Evolutionary conservation across 2,888 invertebrate genomes (phyloP), one percentile per base, ranked within the genome.

Genomic region (Caradrina clavipalpis): DNA sequence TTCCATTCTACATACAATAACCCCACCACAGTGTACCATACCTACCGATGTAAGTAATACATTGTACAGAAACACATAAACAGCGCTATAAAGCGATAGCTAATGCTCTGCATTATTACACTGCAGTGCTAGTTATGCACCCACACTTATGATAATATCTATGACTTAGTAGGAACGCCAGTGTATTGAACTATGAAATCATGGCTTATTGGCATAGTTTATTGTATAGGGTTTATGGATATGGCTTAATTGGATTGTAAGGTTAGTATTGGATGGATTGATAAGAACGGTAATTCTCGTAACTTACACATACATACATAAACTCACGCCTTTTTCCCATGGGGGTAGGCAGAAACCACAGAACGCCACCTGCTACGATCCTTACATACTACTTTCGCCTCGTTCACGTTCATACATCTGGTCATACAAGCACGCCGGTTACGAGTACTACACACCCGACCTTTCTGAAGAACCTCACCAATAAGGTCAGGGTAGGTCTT

Each of bases 81-180:
- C 75, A 78, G 76, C 73, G 72, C 76, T 66, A 49, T 69, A 68
- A 76, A 76, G 73, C 66, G 76, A 76, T 80, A 76, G 54, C 65
- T 81, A 79, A 82, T 63, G 59, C 65, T 50, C 74, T 70, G 71
- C 82, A 69, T 72, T 77, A 82, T 77, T 74, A 51, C 70, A 78
- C 77, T 74, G 71, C 74, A 81, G 71, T 68, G 62, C 66, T 45
- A 54, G 68, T 65, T 82, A 77, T 61, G 74, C 74, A 63, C 50
- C 62, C 65, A 73, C 59, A 71, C 75, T 80, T 68, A 64, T 63
- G 82, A 72, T 80, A 74, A 70, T 77, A 81, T 74, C 68, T 76
- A 59, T 64, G 71, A 80, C 68, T 76, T 63, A 67, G 63, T 39
- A 56, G 67, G 49, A 66, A 63, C 51, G 54, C 51, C 58, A 55